phyloP scores from a whole-genome alignment of 1,140 invertebrate species.

The Drosophila oshimai region DNA sequence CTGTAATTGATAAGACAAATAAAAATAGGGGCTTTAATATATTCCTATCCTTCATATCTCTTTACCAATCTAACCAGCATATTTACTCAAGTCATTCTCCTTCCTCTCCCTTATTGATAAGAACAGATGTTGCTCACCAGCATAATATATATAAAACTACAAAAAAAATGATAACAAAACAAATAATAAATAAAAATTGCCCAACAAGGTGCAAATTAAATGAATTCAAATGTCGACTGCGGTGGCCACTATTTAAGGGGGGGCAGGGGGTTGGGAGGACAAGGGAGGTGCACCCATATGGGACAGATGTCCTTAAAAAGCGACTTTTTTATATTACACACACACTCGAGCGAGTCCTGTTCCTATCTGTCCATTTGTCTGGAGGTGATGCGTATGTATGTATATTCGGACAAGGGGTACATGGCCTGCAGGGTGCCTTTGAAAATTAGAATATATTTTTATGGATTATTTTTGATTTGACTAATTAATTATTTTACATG shows the following conservation, averaged over 20 bases:
- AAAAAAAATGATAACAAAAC: slow-evolving; percentile 12
- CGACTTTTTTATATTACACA: slow-evolving; percentile 11
- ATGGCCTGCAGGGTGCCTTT: no score
- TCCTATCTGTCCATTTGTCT: slow-evolving; percentile 1
- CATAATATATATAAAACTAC: slow-evolving; percentile 28
- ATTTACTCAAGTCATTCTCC: background rate
- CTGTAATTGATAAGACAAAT: no score
- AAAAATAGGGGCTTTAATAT: no score
- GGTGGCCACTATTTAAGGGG: slow-evolving; percentile 30
- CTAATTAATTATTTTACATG: no score
- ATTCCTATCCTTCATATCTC: background rate
- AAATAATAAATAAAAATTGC: slow-evolving; percentile 64
- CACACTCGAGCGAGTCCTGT: slow-evolving; percentile 15
- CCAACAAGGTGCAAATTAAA: slow-evolving; percentile 77
- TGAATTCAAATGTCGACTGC: slow-evolving; percentile 67
- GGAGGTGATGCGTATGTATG: background rate
- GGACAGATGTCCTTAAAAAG: slow-evolving; percentile 61
- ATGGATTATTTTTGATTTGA: no score
- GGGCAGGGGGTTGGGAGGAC: slow-evolving; percentile 8
- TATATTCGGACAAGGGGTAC: background rate
- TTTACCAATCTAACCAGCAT: slow-evolving; percentile 5
- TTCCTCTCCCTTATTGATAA: slow-evolving; percentile 2
- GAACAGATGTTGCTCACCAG: slow-evolving; percentile 28
- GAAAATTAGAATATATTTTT: no score
- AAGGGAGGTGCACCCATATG: slow-evolving; percentile 30